Conservation (phyloP, 2,113 vertebrate species). For the Grallaria varia region DNA sequence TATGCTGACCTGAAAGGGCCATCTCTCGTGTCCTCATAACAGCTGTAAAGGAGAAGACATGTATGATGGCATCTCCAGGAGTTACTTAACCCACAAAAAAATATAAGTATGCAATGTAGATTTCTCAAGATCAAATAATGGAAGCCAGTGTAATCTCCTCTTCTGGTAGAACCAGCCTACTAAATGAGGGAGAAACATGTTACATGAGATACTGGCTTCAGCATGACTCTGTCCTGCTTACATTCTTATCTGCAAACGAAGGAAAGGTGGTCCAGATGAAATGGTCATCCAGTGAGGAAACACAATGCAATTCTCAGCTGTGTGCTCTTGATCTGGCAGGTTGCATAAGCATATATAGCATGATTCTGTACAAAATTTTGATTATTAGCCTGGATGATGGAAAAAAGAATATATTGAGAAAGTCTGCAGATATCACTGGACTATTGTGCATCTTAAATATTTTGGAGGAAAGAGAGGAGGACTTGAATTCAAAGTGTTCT, state of each 20-base stretch:
- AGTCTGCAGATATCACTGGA: background rate
- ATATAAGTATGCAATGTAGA: background rate
- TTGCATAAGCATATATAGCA: background rate
- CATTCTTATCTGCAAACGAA: background rate
- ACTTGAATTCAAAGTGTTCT: background rate
- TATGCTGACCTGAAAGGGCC: background rate
- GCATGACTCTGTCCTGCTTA: background rate
- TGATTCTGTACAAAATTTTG: background rate
- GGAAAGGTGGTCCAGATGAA: background rate
- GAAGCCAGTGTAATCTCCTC: background rate
- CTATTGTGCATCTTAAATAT: background rate
- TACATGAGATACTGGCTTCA: background rate
- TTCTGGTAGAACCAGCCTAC: background rate
- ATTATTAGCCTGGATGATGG: background rate
- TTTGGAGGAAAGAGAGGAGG: background rate
- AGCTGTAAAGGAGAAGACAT: background rate
- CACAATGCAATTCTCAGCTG: accelerated
- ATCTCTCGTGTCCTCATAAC: background rate
- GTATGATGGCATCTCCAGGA: background rate
- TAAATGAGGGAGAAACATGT: background rate
- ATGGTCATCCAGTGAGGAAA: background rate
- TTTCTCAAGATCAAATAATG: background rate
- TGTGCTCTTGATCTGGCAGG: background rate
- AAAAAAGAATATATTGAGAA: background rate
- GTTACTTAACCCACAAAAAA: background rate